phyloP scores from a whole-genome alignment of 2,888 invertebrate species.

The Didymodactylos carnosus region DNA sequence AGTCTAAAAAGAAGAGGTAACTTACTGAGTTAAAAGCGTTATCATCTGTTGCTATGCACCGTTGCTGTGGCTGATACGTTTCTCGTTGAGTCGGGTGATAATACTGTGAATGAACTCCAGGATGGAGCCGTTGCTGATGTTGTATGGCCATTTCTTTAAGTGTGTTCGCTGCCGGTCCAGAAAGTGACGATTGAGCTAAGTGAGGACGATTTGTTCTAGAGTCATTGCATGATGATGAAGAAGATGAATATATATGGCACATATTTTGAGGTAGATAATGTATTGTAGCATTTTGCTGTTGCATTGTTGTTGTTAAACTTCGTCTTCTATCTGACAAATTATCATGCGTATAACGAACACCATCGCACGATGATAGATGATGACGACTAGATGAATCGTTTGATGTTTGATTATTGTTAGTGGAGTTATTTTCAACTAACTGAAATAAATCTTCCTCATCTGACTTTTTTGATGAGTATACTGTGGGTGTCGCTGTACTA shows the following conservation, averaged over 20 bases:
- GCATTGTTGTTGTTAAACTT: not conserved
- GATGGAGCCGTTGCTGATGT: slow-evolving; percentile 51
- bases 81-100: too few species aligned
- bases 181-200: too few species aligned
- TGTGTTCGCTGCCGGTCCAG: slow-evolving; percentile 81
- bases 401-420: too few species aligned
- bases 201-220: not conserved
- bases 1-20: too few species aligned
- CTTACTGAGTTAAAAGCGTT: too few species aligned
- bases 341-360: not conserved
- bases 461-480: not conserved
- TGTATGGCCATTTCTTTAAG: slow-evolving; percentile 90
- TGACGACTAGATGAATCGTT: not conserved
- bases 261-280: not conserved
- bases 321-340: not conserved
- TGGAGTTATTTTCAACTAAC: too few species aligned
- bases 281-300: not conserved
- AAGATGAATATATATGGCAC: too few species aligned
- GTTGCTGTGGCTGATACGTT: too few species aligned
- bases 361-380: not conserved
- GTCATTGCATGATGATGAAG: too few species aligned
- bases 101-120: too few species aligned
- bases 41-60: too few species aligned
- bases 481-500: not conserved
- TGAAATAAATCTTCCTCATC: not conserved